A percentile compares a stretch with the other conserved stretches of the same genome.
phyloP scores from a whole-genome alignment of 2,888 invertebrate genomes.

The Pedicia rivosa region DNA sequence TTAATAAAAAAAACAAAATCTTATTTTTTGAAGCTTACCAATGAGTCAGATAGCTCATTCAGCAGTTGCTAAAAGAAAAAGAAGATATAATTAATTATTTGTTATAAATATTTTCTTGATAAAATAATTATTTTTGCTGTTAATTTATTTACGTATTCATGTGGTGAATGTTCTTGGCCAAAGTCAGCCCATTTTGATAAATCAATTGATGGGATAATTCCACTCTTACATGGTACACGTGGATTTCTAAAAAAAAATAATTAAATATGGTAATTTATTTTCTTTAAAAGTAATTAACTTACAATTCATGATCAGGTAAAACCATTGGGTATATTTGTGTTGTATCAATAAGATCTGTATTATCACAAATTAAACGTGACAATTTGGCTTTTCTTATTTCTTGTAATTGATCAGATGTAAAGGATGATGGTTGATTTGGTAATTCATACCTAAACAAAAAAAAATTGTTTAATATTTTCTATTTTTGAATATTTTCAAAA shows the following conservation, averaged over 20 bases:
- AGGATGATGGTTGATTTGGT: conserved; percentile 80
- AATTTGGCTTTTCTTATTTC: conserved; percentile 69
- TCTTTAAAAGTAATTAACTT: conserved; percentile 29
- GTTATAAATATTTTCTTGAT: neutral
- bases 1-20: neutral
- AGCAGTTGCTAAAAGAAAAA: conserved; percentile 28
- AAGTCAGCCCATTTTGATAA: conserved; percentile 80
- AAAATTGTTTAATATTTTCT: no score
- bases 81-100: conserved; percentile 4
- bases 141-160: conserved; percentile 52
- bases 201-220: conserved; percentile 74
- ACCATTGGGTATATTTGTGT: conserved; percentile 87
- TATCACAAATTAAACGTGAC: conserved; percentile 77
- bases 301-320: conserved; percentile 84
- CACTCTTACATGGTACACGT: conserved; percentile 81
- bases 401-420: conserved; percentile 69
- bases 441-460: no score
- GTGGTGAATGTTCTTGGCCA: conserved; percentile 32
- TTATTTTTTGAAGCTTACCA: conserved; percentile 28
- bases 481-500: no score
- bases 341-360: conserved; percentile 81
- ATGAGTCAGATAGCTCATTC: conserved; percentile 31
- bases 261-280: neutral
- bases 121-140: conserved; percentile 27
- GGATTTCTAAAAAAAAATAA: conserved; percentile 52